phyloP scores from a whole-genome alignment of 2,888 invertebrate species.

The Rapana venosa region DNA sequence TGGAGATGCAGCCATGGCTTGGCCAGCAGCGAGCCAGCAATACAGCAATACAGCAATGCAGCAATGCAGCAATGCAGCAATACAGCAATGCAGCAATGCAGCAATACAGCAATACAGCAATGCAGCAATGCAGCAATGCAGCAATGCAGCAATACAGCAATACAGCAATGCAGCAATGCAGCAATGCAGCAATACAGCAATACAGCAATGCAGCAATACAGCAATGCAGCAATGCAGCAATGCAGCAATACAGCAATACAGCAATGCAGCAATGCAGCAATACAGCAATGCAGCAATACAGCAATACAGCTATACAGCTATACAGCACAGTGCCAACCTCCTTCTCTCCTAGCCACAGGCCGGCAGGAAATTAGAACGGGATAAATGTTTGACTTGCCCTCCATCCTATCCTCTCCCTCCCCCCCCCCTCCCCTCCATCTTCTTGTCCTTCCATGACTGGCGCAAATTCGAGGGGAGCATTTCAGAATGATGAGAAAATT shows the following conservation, averaged over 20 bases:
- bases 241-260: background rate
- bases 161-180: background rate
- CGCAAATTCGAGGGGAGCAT: background rate
- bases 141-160: background rate
- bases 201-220: background rate
- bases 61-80: background rate
- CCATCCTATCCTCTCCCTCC: background rate
- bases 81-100: background rate
- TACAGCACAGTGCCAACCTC: no score
- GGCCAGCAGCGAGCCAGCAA: background rate
- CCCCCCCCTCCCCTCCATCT: background rate
- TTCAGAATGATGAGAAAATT: slow-evolving; percentile 9
- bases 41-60: background rate
- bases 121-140: no score
- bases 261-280: background rate
- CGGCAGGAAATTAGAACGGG: slow-evolving; percentile 5
- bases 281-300: background rate
- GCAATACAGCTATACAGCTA: background rate
- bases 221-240: background rate
- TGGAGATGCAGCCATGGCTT: background rate
- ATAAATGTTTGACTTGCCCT: slow-evolving; percentile 13
- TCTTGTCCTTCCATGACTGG: background rate
- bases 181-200: background rate
- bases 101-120: background rate
- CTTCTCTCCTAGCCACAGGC: background rate